Evolutionary conservation across 2,888 invertebrate genomes (phyloP).

Genomic region (Troilus luridus): DNA sequence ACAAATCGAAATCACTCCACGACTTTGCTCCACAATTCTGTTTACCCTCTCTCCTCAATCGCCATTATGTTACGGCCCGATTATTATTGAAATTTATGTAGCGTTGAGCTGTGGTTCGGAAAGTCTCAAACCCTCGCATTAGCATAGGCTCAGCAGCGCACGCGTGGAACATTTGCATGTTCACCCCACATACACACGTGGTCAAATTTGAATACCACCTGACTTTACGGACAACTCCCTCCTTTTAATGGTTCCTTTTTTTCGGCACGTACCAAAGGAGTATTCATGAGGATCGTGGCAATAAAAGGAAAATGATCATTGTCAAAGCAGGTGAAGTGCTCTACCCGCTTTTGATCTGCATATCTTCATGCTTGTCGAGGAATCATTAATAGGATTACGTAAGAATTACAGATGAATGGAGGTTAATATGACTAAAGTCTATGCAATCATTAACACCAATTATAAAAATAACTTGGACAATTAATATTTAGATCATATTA

Average conservation of each 20-base stretch:
- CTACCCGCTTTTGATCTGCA: not conserved
- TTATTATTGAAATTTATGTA: slow-evolving; percentile 49
- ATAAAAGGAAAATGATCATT: slow-evolving; percentile 36
- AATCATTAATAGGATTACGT: not conserved
- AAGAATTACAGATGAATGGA: not conserved
- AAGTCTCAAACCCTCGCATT: slow-evolving; percentile 47
- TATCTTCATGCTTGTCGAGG: not conserved
- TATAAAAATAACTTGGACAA: not conserved
- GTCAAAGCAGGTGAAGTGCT: slow-evolving; percentile 32
- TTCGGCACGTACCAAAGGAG: slow-evolving; percentile 47
- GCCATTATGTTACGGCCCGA: slow-evolving; percentile 13
- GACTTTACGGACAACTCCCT: slow-evolving; percentile 41
- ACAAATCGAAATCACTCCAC: not conserved
- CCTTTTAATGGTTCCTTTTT: slow-evolving; percentile 20
- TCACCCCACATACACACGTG: slow-evolving; percentile 42
- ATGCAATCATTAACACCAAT: not conserved
- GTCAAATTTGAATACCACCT: slow-evolving; percentile 55
- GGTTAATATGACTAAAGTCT: not conserved
- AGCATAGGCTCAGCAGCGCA: slow-evolving; percentile 48
- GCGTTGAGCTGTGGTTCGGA: slow-evolving; percentile 45
- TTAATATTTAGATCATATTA: not conserved
- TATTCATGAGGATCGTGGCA: slow-evolving; percentile 28
- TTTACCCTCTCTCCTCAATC: slow-evolving; percentile 28
- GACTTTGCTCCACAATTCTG: slow-evolving; percentile 1
- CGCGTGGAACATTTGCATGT: slow-evolving; percentile 52